phyloP scores from a whole-genome alignment of 2,888 invertebrate genomes.

The Tethea ocularis region DNA sequence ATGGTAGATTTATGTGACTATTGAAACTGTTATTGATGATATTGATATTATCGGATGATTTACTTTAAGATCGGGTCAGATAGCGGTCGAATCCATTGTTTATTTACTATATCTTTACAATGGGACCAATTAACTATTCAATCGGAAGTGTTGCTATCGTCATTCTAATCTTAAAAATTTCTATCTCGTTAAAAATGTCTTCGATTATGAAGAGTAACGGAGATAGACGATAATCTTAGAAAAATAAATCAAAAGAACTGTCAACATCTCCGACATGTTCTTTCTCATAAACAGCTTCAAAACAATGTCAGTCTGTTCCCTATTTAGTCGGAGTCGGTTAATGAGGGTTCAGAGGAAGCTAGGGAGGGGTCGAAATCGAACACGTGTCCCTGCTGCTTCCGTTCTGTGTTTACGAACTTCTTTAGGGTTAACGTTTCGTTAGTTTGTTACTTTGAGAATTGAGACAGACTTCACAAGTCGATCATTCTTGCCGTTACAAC shows the following conservation, averaged over 20 bases:
- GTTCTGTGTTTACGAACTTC: conserved; percentile 44
- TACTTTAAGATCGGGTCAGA: neutral
- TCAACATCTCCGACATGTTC: conserved; percentile 26
- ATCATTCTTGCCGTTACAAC: neutral
- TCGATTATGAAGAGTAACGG: neutral
- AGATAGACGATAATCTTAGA: conserved; percentile 23
- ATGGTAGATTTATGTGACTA: neutral
- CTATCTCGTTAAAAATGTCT: neutral
- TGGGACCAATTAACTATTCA: conserved; percentile 2
- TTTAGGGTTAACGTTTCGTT: conserved; percentile 9
- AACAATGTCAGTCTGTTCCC: conserved; percentile 29
- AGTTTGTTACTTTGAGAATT: conserved; percentile 9
- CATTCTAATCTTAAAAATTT: neutral
- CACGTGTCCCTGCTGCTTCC: conserved; percentile 65
- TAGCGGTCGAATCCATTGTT: conserved; percentile 6
- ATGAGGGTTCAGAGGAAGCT: conserved; percentile 49
- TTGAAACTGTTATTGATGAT: conserved; percentile 1
- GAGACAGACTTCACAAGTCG: neutral
- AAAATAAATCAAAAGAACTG: conserved; percentile 35
- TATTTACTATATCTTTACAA: neutral
- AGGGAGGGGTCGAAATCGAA: conserved; percentile 54
- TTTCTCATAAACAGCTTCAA: conserved; percentile 28
- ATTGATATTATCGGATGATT: conserved; percentile 2
- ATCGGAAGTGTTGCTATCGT: neutral
- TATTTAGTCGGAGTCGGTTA: conserved; percentile 49